Evolutionary conservation across 1,140 invertebrate genomes (phyloP), one percentile per base, ranked within the genome.

Genomic region (Papilio polyxenes): DNA sequence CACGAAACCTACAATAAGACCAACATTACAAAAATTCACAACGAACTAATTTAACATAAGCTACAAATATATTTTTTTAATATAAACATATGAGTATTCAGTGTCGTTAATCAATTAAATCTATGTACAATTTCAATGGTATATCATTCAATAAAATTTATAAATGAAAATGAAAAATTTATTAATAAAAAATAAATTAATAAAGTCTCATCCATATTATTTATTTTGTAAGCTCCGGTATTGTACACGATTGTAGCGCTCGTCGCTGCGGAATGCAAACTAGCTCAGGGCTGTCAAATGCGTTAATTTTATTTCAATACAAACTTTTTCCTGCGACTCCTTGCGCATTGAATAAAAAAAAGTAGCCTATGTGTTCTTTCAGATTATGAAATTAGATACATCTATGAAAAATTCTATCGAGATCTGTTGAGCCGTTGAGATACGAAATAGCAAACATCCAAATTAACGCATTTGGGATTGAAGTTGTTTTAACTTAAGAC

Each of bases 211-310:
- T 92, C 90, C 81, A 85, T 31, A 78, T 8, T 72, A 78, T 31
- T 80, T 87, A 51, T 82, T 87, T 86, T 79, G 11, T 79, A 37
- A 78, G n/a, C 56, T 76, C 85, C 83, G 83, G 87, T 91, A 89
- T 91, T 91, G 91, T 90, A 87, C 91, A 92, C 88, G 89, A 91
- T 92, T 89, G 90, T 92, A 88, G 90, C 89, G 89, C 88, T 89
- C 87, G 87, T 89, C 88, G 86, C 90, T 87, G 84, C 91, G 92
- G 92, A 93, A 93, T 92, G 92, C 90, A 91, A 93, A 93, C 91
- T 92, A 89, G 82, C 62, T 20, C 83, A 93, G 92, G 92, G 92
- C 65, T 91, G 87, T 3, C 85, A 77, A 75, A 20, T 77, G 4
- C 3, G 51, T n/a, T 3, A 81, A 82, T 85, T 86, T 85, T 81